These are phyloP conservation scores for Albula goreensis DNA, from an alignment of 2,113 vertebrate genomes.

Conservation along the genomic window DNA sequence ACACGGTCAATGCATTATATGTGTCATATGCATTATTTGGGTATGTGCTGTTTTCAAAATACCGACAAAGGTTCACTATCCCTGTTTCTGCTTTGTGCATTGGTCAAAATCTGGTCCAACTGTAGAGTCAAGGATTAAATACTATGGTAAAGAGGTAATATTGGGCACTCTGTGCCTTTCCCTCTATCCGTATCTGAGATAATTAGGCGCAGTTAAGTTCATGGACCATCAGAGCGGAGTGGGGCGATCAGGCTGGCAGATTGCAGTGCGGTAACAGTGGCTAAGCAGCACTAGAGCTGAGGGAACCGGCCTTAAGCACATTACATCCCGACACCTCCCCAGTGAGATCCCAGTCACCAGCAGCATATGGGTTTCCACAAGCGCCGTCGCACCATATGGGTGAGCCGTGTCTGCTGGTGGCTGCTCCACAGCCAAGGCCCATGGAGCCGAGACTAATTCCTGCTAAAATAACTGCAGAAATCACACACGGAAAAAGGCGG, in stretches of 20 bases:
- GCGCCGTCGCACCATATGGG: slow-evolving; percentile 89
- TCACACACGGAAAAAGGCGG: neutral
- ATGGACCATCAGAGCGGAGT: slow-evolving; percentile 66
- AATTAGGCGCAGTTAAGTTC: slow-evolving; percentile 80
- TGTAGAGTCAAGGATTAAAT: too few relatives aligned
- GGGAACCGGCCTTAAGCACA: slow-evolving; percentile 82
- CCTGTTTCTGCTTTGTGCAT: neutral
- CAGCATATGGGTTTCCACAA: slow-evolving; percentile 95
- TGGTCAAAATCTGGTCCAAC: too few relatives aligned
- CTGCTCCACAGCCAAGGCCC: slow-evolving; percentile 77
- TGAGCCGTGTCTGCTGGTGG: slow-evolving; percentile 84
- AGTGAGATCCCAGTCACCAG: slow-evolving; percentile 84
- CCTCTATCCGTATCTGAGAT: slow-evolving; percentile 77
- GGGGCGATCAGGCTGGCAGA: slow-evolving; percentile 83
- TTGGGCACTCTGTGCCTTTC: neutral
- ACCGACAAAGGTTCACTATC: slow-evolving; percentile 3
- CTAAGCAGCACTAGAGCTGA: slow-evolving; percentile 82
- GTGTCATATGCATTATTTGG: too few relatives aligned
- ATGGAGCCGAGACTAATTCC: slow-evolving; percentile 67
- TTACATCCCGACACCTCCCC: slow-evolving; percentile 90
- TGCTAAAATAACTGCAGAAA: neutral
- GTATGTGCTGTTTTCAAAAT: slow-evolving; percentile 20
- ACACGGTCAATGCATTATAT: neutral
- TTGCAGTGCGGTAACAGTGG: slow-evolving; percentile 91
- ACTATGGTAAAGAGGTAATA: too few relatives aligned